These are phyloP conservation scores for Drosophila prolongata DNA, from an alignment of 2,888 invertebrate genomes.

Conservation along the genomic window DNA sequence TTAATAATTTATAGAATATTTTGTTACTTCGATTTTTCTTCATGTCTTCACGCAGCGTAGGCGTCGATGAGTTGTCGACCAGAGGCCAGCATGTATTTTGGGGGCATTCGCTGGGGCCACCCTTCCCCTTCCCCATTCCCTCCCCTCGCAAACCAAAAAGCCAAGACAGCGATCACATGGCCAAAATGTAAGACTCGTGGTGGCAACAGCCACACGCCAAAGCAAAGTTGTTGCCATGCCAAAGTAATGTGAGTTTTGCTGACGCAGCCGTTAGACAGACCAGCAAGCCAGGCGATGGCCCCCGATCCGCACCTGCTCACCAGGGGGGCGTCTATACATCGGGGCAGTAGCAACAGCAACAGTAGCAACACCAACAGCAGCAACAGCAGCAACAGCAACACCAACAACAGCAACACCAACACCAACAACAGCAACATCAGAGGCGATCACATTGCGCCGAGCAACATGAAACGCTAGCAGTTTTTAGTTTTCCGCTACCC, in stretches of 20 bases:
- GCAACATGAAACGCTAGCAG: slow-evolving; percentile 35
- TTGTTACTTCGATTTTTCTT: background rate
- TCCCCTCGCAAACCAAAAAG: background rate
- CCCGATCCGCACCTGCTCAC: slow-evolving; percentile 2
- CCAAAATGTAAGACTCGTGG: slow-evolving; percentile 45
- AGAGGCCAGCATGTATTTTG: slow-evolving; percentile 8
- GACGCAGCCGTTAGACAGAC: slow-evolving; percentile 49
- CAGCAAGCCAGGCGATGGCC: background rate
- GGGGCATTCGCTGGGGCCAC: slow-evolving; percentile 11
- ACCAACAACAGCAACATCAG: slow-evolving; percentile 9
- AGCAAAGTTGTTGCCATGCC: slow-evolving; percentile 59
- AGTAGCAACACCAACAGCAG: background rate
- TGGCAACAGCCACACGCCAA: slow-evolving; percentile 12
- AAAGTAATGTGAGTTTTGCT: slow-evolving; percentile 47
- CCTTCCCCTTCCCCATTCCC: background rate
- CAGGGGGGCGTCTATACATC: slow-evolving; percentile 4
- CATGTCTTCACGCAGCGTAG: background rate
- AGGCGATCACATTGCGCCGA: slow-evolving; percentile 35
- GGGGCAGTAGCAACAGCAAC: slow-evolving; percentile 1
- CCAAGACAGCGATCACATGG: slow-evolving; percentile 47
- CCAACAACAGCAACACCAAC: background rate
- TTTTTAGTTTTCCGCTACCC: slow-evolving; percentile 20
- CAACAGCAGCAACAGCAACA: slow-evolving; percentile 6
- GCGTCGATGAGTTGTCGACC: slow-evolving; percentile 3
- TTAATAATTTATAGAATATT: background rate